Percentiles rank a stretch among this genome's conserved stretches.
Conservation (phyloP, 2,797 vertebrate species). For the Gallinago nigripennis region DNA sequence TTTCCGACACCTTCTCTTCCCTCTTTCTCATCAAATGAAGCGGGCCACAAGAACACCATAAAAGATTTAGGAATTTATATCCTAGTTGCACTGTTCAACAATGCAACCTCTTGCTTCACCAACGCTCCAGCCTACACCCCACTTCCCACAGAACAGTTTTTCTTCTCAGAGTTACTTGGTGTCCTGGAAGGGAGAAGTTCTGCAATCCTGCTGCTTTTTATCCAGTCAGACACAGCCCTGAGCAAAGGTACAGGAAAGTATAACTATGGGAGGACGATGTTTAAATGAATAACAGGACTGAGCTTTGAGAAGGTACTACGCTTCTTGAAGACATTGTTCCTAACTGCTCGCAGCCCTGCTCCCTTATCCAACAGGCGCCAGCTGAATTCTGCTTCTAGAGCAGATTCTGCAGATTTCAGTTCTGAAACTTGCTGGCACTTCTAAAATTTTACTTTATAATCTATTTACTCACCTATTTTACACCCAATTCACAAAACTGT, state of each 20-base stretch:
- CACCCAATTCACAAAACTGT: not conserved
- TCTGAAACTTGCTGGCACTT: not conserved
- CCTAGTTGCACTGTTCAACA: not conserved
- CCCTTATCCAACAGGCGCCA: not conserved
- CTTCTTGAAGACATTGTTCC: not conserved
- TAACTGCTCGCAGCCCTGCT: not conserved
- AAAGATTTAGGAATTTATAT: not conserved
- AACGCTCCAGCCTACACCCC: not conserved
- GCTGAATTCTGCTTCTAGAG: not conserved
- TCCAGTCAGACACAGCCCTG: not conserved
- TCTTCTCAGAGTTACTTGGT: not conserved
- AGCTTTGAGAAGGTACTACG: not conserved
- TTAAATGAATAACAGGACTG: not conserved
- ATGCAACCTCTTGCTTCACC: not conserved
- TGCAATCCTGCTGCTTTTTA: not conserved
- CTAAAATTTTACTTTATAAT: not conserved
- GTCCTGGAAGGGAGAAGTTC: not conserved
- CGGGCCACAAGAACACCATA: not conserved
- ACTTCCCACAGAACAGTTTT: not conserved
- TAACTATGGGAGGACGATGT: not conserved
- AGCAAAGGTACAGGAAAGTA: conserved; percentile 1
- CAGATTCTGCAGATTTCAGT: not conserved
- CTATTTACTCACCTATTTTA: not conserved
- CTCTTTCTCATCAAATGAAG: not conserved
- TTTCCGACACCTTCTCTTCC: not conserved